These are phyloP conservation scores for Campylorhamphus procurvoides DNA, from an alignment of 2,113 vertebrate genomes.

Conservation along the genomic window DNA sequence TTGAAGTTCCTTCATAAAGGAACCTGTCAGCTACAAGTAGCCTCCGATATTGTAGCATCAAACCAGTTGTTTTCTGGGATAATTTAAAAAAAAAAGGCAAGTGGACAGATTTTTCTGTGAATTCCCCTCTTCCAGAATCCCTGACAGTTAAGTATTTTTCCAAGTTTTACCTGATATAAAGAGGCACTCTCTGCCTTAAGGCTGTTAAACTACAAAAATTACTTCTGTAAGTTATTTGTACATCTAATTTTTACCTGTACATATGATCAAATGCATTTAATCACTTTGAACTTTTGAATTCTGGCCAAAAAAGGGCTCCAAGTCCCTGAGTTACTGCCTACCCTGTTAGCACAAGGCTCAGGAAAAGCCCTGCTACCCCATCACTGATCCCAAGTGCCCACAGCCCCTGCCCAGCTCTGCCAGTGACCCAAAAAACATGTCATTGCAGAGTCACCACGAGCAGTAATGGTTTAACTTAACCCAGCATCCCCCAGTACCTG, in stretches of 20 bases:
- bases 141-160: not conserved
- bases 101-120: fast-evolving
- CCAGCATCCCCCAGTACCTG: not conserved
- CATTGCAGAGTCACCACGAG: not conserved
- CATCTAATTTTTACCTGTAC: no score
- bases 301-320: not conserved
- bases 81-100: not conserved
- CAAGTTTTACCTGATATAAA: not conserved
- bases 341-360: not conserved
- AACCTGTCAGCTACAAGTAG: not conserved
- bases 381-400: not conserved
- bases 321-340: not conserved
- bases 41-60: not conserved
- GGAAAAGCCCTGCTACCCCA: not conserved
- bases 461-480: not conserved
- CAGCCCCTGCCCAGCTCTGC: not conserved
- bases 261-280: not conserved
- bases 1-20: not conserved
- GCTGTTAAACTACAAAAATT: not conserved
- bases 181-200: not conserved
- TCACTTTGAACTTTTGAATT: not conserved
- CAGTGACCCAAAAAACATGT: not conserved
- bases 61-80: not conserved
- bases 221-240: not conserved
- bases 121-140: not conserved